Percentiles rank a stretch among this genome's conserved stretches.
These are phyloP conservation scores for Poecilus cupreus DNA, from an alignment of 2,888 invertebrate species.

Conservation along the genomic window DNA sequence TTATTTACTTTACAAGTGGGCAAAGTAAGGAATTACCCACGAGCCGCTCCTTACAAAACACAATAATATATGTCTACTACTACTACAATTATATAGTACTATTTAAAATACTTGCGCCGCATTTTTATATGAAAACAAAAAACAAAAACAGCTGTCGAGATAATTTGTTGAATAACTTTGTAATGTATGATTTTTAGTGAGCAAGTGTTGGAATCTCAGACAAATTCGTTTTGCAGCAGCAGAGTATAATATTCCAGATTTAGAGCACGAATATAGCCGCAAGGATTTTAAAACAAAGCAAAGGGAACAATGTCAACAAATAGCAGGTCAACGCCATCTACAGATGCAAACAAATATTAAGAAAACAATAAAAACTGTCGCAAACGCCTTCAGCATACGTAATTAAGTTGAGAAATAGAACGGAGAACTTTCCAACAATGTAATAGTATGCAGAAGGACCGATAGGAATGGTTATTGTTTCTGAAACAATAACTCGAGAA, in stretches of 20 bases:
- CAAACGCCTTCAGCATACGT: constrained; percentile 47
- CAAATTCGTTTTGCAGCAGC: not conserved
- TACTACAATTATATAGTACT: no score
- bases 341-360: constrained; percentile 47
- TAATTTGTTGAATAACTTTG: no score
- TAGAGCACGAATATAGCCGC: constrained; percentile 9
- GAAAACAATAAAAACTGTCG: constrained; percentile 47
- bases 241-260: not conserved
- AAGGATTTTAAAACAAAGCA: constrained; percentile 23
- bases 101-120: no score
- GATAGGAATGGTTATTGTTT: constrained; percentile 55
- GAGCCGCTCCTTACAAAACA: no score
- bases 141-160: no score
- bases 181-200: no score
- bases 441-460: constrained; percentile 50
- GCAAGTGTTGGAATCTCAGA: not conserved
- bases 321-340: constrained; percentile 33
- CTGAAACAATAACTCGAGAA: constrained; percentile 49
- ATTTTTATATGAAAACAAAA: no score
- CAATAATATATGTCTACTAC: no score
- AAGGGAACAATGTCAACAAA: constrained; percentile 22
- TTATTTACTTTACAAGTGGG: no score
- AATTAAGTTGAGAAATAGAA: constrained; percentile 45
- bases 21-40: no score
- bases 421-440: constrained; percentile 48